Percentiles rank a stretch among this genome's conserved stretches.
These are phyloP conservation scores for Thyatira batis DNA, from an alignment of 2,888 invertebrate genomes.

Conservation along the genomic window DNA sequence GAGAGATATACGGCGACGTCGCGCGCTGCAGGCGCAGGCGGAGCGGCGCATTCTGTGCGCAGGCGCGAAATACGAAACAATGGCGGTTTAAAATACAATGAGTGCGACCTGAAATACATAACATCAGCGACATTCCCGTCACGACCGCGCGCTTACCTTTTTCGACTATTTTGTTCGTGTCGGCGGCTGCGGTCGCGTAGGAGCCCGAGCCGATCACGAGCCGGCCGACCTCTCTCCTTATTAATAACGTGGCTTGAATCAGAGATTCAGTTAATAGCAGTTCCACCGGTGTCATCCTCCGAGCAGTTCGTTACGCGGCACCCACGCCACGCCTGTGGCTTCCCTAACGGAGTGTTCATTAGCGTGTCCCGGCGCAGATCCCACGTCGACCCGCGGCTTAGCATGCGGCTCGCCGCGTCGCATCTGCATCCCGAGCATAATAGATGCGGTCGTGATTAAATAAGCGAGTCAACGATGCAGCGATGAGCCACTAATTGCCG, in stretches of 20 bases:
- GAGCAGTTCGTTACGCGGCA: conserved; percentile 18
- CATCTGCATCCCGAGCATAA: conserved; percentile 42
- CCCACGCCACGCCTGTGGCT: conserved; percentile 19
- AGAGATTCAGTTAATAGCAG: conserved; percentile 48
- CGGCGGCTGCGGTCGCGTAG: conserved; percentile 40
- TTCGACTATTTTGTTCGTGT: conserved; percentile 72
- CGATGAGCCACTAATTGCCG: conserved; percentile 60
- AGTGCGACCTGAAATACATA: conserved; percentile 72
- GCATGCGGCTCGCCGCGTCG: conserved; percentile 41
- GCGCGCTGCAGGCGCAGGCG: conserved; percentile 19
- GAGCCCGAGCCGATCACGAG: conserved; percentile 57
- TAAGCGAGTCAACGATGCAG: conserved; percentile 49
- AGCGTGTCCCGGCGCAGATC: conserved; percentile 18
- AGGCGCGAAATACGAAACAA: conserved; percentile 78
- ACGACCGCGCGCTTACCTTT: conserved; percentile 75
- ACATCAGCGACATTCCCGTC: conserved; percentile 75
- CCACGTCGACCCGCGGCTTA: conserved; percentile 27
- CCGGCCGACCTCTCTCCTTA: conserved; percentile 58
- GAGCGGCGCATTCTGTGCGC: conserved; percentile 44
- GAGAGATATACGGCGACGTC: conserved; percentile 32
- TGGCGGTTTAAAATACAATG: conserved; percentile 80
- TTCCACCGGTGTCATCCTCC: conserved; percentile 19
- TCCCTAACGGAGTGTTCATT: conserved; percentile 1
- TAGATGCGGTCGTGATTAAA: conserved; percentile 67
- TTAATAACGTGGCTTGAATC: conserved; percentile 76